Evolutionary conservation across 2,113 vertebrate genomes (phyloP).

Genomic region (Mustela lutreola): DNA sequence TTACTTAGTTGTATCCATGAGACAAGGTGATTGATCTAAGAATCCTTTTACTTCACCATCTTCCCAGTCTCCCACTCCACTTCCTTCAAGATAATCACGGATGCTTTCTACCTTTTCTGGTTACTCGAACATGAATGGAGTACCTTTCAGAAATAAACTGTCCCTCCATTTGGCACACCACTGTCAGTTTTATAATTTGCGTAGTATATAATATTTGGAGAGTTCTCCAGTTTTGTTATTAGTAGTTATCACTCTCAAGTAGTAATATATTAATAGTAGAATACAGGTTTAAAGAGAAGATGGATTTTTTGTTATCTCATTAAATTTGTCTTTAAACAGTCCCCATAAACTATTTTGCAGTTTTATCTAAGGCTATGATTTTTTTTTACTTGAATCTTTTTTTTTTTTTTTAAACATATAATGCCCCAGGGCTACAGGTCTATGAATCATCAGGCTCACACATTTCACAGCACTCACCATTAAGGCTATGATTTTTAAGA

Average conservation of each 20-base stretch:
- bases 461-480: too few relatives aligned
- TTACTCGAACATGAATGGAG: neutral
- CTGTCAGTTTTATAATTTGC: neutral
- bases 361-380: neutral
- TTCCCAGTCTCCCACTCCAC: neutral
- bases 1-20: neutral
- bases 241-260: neutral
- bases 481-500: neutral
- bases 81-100: neutral
- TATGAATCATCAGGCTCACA: too few relatives aligned
- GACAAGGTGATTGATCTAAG: neutral
- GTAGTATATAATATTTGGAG: neutral
- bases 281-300: neutral
- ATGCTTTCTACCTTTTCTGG: neutral
- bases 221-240: neutral
- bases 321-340: neutral
- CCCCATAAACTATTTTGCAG: neutral
- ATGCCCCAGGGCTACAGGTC: too few relatives aligned
- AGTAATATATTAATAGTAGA: neutral
- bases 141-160: constrained; percentile 1
- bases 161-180: neutral
- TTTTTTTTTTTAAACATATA: too few relatives aligned
- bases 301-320: neutral
- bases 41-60: neutral
- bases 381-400: neutral